Percentiles rank a stretch among this genome's conserved stretches.
phyloP scores from a whole-genome alignment of 2,888 invertebrate genomes.

The Ophion ellenae region DNA sequence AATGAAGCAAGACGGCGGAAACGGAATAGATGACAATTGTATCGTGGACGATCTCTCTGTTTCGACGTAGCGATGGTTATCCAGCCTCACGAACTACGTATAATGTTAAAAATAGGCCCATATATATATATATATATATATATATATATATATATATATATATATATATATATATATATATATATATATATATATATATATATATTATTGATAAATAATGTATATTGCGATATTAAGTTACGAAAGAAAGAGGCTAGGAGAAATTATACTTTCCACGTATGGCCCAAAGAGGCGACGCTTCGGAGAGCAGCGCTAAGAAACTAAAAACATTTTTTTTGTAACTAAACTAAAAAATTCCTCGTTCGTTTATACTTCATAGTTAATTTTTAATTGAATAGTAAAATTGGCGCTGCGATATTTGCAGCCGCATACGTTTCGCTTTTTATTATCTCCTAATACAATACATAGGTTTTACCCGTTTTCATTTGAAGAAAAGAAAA shows the following conservation, averaged over 20 bases:
- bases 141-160: slow-evolving; percentile 19
- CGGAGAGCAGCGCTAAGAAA: not conserved
- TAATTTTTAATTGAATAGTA: not conserved
- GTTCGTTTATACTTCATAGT: not conserved
- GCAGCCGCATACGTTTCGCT: not conserved
- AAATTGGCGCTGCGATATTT: not conserved
- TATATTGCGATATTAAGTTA: slow-evolving; percentile 33
- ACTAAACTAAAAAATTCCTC: not conserved
- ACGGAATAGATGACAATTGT: slow-evolving; percentile 46
- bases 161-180: slow-evolving; percentile 10
- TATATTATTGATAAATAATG: not conserved
- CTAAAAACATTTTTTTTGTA: not conserved
- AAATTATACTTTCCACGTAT: slow-evolving; percentile 1
- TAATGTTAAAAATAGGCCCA: slow-evolving; percentile 13
- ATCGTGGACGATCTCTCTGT: slow-evolving; percentile 73
- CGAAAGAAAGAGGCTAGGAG: slow-evolving; percentile 3
- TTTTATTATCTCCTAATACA: not conserved
- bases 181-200: slow-evolving; percentile 11
- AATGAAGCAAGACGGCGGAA: not conserved
- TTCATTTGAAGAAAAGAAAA: not conserved
- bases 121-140: not conserved
- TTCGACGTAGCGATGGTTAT: slow-evolving; percentile 51
- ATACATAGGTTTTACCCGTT: not conserved
- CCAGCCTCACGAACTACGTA: slow-evolving; percentile 27
- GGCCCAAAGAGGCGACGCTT: not conserved